Conservation (phyloP, 2,888 invertebrate genomes). For the Drosophila helvetica region DNA sequence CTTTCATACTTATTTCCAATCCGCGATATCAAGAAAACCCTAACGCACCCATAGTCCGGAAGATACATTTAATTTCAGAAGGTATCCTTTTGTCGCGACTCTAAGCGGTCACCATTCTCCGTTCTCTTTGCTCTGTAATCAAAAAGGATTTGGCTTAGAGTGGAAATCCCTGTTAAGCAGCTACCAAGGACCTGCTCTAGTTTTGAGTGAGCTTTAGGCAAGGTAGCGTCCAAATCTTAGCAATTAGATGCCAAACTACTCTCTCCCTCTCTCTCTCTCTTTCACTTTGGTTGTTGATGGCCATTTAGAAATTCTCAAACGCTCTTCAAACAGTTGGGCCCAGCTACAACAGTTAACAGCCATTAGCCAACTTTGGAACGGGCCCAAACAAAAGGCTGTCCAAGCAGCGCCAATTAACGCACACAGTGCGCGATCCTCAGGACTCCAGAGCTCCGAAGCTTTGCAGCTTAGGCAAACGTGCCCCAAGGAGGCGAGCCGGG, state of each 20-base stretch:
- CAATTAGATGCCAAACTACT: slow-evolving; percentile 34
- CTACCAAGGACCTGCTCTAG: slow-evolving; percentile 24
- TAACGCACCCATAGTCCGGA: too few species aligned
- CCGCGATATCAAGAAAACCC: too few species aligned
- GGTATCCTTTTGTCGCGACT: neutral
- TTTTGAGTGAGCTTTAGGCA: slow-evolving; percentile 27
- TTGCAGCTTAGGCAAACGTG: slow-evolving; percentile 60
- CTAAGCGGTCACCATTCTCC: neutral
- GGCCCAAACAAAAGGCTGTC: slow-evolving; percentile 62
- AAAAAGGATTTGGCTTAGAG: slow-evolving; percentile 11
- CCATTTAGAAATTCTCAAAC: slow-evolving; percentile 66
- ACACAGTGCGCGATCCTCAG: slow-evolving; percentile 17
- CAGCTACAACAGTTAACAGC: slow-evolving; percentile 58
- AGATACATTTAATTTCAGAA: neutral
- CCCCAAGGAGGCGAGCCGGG: slow-evolving; percentile 42
- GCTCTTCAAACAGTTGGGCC: slow-evolving; percentile 60
- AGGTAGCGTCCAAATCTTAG: slow-evolving; percentile 27
- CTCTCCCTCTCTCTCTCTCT: slow-evolving; percentile 8
- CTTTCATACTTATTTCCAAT: too few species aligned
- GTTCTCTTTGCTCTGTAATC: neutral
- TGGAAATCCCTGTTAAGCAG: slow-evolving; percentile 2
- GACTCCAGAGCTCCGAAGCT: too few species aligned
- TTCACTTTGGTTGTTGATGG: neutral
- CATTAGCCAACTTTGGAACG: slow-evolving; percentile 60
- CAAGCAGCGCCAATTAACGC: slow-evolving; percentile 71